Conservation (phyloP, 1,140 invertebrate species). For the Leptopilina boulardi region DNA sequence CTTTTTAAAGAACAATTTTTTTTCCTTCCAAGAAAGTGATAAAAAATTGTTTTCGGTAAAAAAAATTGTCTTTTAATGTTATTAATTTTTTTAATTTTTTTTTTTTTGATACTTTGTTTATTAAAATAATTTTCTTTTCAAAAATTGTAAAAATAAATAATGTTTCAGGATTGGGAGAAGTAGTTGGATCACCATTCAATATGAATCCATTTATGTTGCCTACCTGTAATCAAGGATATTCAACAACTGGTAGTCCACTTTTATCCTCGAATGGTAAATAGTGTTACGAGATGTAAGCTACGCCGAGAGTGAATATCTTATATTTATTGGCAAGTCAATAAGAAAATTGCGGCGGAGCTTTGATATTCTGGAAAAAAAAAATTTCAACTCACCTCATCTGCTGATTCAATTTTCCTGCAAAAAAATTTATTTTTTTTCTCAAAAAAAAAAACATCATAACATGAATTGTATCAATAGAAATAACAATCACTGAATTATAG, state of each 20-base stretch:
- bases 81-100: too few species aligned
- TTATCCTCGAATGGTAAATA: constrained; percentile 89
- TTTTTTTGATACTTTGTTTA: too few species aligned
- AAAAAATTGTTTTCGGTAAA: too few species aligned
- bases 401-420: too few species aligned
- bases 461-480: too few species aligned
- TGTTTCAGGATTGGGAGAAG: constrained; percentile 82
- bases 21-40: too few species aligned
- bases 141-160: constrained; percentile 30
- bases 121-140: background rate
- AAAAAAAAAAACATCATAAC: background rate
- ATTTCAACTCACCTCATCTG: too few species aligned
- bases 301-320: constrained; percentile 38
- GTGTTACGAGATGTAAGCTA: constrained; percentile 62
- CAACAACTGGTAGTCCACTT: constrained; percentile 83
- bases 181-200: constrained; percentile 89
- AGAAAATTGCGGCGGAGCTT: constrained; percentile 19
- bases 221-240: constrained; percentile 91
- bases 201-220: constrained; percentile 94
- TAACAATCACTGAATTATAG: too few species aligned
- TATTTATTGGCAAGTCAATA: background rate
- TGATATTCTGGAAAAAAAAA: background rate
- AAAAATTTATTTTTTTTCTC: background rate
- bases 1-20: too few species aligned
- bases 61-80: too few species aligned